phyloP scores from a whole-genome alignment of 92 coral and sea anemone genomes.

The Epizoanthus illoricatus region DNA sequence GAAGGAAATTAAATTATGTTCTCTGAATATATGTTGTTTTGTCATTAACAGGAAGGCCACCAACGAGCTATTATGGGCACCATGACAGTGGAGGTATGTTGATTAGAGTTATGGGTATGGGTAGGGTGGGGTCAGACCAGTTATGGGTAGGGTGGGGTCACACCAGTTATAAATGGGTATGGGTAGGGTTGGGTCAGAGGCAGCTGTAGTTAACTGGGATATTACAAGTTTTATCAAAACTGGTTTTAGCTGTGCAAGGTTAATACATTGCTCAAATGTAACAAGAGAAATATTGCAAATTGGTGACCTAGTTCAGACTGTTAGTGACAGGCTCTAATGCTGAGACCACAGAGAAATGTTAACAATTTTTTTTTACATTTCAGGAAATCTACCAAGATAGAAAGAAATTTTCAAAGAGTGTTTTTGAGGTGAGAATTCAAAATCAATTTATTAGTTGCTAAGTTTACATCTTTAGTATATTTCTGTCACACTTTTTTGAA shows the following conservation, averaged over 20 bases:
- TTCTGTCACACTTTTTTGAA: too few species aligned
- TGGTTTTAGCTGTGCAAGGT: too few species aligned
- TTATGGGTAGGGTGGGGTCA: too few species aligned
- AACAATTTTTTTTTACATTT: background rate
- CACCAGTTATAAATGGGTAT: too few species aligned
- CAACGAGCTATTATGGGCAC: conserved; percentile 99
- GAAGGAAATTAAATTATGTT: background rate
- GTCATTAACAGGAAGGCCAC: conserved; percentile 79
- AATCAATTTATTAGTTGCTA: too few species aligned
- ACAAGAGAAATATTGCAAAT: too few species aligned
- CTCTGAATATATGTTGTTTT: background rate
- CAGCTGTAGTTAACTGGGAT: too few species aligned
- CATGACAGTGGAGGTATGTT: conserved; percentile 92
- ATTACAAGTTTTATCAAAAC: too few species aligned
- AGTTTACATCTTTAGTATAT: too few species aligned
- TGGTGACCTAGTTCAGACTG: too few species aligned
- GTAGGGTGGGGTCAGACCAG: background rate
- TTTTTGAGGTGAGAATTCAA: conserved; percentile 79
- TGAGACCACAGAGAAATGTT: background rate
- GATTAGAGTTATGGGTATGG: background rate
- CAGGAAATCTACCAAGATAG: conserved; percentile 99
- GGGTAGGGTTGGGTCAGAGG: too few species aligned
- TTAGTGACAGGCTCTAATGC: background rate
- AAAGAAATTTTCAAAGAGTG: conserved; percentile 98
- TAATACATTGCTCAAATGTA: too few species aligned